Percentiles rank a stretch among this genome's conserved stretches.
Evolutionary conservation across 2,113 vertebrate genomes (phyloP).

Genomic region (Dryoscopus gambensis): DNA sequence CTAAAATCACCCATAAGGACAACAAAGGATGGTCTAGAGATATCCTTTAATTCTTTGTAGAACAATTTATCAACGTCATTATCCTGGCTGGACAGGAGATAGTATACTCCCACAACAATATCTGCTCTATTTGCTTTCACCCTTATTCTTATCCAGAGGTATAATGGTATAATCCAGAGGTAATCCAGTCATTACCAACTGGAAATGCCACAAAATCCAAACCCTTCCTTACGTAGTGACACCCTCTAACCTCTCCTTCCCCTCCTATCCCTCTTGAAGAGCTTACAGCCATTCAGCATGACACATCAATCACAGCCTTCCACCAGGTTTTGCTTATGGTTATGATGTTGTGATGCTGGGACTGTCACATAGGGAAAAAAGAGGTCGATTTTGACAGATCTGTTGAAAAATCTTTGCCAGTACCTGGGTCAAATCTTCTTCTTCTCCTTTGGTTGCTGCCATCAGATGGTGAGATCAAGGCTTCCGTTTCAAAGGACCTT

Average conservation of each 20-base stretch:
- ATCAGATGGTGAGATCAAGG: not conserved
- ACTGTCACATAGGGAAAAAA: not conserved
- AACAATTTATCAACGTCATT: accelerated
- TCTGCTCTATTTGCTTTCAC: not conserved
- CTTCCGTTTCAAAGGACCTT: not conserved
- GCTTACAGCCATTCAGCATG: accelerated
- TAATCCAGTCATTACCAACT: accelerated
- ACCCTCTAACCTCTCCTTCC: accelerated
- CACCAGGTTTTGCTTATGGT: not conserved
- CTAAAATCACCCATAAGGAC: not conserved
- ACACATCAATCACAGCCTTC: not conserved
- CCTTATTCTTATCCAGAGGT: not conserved
- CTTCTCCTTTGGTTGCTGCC: not conserved
- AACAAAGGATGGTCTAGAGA: not conserved
- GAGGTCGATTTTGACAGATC: not conserved
- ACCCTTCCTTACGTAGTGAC: not conserved
- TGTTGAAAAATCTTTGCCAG: not conserved
- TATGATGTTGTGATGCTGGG: not conserved
- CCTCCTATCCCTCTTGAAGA: not conserved
- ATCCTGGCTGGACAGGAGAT: not conserved
- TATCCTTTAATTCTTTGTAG: not conserved
- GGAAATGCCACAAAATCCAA: not conserved
- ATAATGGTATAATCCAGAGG: not conserved
- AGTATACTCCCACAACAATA: not conserved
- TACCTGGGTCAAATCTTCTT: not conserved